phyloP scores from a whole-genome alignment of 2,797 vertebrate genomes.

The Betta splendens region DNA sequence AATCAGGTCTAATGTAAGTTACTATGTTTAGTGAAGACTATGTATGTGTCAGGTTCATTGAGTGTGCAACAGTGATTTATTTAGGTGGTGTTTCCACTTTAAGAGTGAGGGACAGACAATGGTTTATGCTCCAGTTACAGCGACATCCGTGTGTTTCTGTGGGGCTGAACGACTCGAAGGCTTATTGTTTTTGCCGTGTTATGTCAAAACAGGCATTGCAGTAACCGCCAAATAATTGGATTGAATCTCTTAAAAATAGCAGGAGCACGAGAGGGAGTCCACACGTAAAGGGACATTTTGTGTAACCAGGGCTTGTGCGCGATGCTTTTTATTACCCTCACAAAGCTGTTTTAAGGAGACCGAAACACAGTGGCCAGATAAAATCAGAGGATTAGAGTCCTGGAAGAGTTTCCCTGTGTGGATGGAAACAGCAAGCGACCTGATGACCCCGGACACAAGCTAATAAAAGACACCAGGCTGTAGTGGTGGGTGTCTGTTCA shows the following conservation, averaged over 20 bases:
- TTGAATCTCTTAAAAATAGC: constrained; percentile 41
- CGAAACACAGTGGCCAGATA: constrained; percentile 22
- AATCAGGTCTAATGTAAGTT: too few relatives aligned
- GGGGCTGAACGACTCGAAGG: constrained; percentile 14
- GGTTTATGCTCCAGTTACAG: constrained; percentile 1
- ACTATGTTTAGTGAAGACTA: too few relatives aligned
- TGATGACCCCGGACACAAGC: constrained; percentile 10
- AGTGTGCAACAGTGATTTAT: too few relatives aligned
- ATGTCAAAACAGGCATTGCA: constrained; percentile 42
- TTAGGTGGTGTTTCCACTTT: too few relatives aligned
- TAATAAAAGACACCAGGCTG: constrained; percentile 19
- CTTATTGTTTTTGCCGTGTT: constrained; percentile 38
- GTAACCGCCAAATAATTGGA: constrained; percentile 54
- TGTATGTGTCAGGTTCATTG: too few relatives aligned
- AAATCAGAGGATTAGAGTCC: constrained; percentile 38
- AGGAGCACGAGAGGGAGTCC: constrained; percentile 40
- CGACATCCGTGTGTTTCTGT: not conserved
- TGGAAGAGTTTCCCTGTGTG: constrained; percentile 21
- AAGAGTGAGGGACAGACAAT: not conserved
- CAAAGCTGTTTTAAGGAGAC: not conserved
- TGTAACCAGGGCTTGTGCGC: constrained; percentile 2
- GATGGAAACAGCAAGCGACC: constrained; percentile 1
- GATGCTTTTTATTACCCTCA: not conserved
- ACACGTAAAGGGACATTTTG: constrained; percentile 19
- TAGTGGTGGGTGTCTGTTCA: not conserved